phyloP scores from a whole-genome alignment of 2,888 invertebrate species.

The Coleophora deauratella region DNA sequence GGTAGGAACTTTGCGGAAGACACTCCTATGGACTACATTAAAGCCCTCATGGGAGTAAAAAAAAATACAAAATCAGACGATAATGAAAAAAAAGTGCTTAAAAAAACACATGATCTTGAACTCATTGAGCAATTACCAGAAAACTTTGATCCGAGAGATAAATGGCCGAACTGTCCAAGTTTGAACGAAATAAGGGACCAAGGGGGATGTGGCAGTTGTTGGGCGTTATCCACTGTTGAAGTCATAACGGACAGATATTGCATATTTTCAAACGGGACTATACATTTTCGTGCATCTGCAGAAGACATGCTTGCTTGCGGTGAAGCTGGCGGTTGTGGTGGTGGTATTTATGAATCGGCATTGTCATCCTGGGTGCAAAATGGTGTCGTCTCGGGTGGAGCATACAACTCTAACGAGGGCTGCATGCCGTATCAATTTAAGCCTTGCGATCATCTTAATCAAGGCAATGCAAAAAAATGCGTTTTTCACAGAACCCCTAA shows the following conservation, averaged over 20 bases:
- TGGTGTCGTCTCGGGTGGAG: conserved; percentile 92
- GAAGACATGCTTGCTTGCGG: conserved; percentile 91
- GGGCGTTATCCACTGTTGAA: conserved; percentile 94
- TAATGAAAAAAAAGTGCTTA: too few species aligned
- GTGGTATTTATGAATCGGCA: conserved; percentile 85
- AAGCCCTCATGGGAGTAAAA: too few species aligned
- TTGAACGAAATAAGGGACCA: conserved; percentile 89
- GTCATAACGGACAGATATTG: conserved; percentile 93
- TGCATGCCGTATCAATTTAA: conserved; percentile 90
- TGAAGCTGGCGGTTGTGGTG: conserved; percentile 85
- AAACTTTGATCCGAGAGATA: conserved; percentile 84
- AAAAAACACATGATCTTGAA: conserved; percentile 31
- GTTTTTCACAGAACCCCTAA: conserved; percentile 82
- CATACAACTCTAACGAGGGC: conserved; percentile 83
- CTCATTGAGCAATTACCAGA: conserved; percentile 76
- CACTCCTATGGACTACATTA: too few species aligned
- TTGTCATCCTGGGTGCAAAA: conserved; percentile 90
- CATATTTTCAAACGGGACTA: conserved; percentile 82
- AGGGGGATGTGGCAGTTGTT: conserved; percentile 95
- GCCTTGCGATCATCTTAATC: conserved; percentile 93
- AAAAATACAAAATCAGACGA: too few species aligned
- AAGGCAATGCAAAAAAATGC: conserved; percentile 83
- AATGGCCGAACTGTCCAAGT: conserved; percentile 91
- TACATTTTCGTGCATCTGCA: conserved; percentile 85
- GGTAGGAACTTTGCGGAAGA: too few species aligned